phyloP scores from a whole-genome alignment of 2,113 vertebrate species.

The Colaptes auratus region DNA sequence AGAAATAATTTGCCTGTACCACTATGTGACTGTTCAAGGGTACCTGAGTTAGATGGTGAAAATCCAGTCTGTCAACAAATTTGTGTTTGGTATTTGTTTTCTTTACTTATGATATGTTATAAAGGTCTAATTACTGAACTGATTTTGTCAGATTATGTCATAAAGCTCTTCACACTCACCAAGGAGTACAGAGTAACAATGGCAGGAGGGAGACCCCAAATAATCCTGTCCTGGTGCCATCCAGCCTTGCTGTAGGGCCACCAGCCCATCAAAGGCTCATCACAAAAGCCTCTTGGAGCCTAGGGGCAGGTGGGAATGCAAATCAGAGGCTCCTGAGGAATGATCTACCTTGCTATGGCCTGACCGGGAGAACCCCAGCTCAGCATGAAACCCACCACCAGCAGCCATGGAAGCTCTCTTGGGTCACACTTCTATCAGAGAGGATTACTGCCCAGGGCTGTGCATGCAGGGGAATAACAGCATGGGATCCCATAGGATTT shows the following conservation, averaged over 20 bases:
- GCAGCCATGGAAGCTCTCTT: too few relatives aligned
- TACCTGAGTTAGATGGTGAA: background rate
- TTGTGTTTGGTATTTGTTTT: background rate
- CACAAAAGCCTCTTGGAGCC: background rate
- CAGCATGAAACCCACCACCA: background rate
- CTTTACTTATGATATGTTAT: rapidly evolving
- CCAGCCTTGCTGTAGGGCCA: background rate
- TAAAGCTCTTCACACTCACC: rapidly evolving
- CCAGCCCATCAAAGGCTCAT: background rate
- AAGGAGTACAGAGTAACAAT: background rate
- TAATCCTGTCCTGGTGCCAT: background rate
- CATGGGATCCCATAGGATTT: background rate
- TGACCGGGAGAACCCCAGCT: background rate
- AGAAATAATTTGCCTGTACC: background rate
- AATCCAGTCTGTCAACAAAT: background rate
- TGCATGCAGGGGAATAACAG: background rate
- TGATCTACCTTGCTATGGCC: rapidly evolving
- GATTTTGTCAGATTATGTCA: background rate
- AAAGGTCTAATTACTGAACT: background rate
- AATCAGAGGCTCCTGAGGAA: background rate
- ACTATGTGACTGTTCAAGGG: rapidly evolving
- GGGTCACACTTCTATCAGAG: rapidly evolving
- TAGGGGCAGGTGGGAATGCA: background rate
- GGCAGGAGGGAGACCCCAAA: background rate
- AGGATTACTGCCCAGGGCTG: background rate